A percentile compares a stretch with the other conserved stretches of the same genome.
phyloP scores from a whole-genome alignment of 1,140 invertebrate genomes.

The Drosophila navojoa region DNA sequence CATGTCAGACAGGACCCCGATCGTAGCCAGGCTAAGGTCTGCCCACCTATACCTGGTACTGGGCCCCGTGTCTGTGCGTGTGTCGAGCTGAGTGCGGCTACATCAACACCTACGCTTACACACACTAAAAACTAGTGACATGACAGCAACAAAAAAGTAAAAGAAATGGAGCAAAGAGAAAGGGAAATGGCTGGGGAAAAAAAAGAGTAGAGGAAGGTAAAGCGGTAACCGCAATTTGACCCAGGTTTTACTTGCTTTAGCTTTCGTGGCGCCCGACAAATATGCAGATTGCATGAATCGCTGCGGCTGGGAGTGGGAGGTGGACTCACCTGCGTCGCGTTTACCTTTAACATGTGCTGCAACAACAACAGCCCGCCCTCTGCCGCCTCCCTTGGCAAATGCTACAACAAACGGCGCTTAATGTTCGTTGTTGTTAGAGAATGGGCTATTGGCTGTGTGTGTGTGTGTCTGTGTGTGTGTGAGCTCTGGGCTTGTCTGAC shows the following conservation, averaged over 20 bases:
- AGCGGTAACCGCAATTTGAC: constrained; percentile 77
- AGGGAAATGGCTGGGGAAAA: constrained; percentile 8
- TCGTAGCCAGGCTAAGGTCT: constrained; percentile 30
- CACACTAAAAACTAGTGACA: constrained; percentile 26
- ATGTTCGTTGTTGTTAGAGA: constrained; percentile 41
- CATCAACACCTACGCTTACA: constrained; percentile 69
- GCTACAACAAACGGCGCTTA: constrained; percentile 62
- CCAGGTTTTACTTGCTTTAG: constrained; percentile 70
- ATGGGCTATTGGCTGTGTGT: constrained; percentile 3
- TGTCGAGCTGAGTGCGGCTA: constrained; percentile 48
- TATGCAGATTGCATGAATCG: constrained; percentile 72
- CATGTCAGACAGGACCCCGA: constrained; percentile 39
- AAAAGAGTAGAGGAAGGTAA: constrained; percentile 33
- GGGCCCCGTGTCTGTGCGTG: constrained; percentile 23
- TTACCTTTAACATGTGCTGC: constrained; percentile 74
- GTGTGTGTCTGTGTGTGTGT: constrained; percentile 8
- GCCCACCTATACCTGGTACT: constrained; percentile 44
- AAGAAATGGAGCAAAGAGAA: constrained; percentile 3
- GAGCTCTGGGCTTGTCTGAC: not conserved
- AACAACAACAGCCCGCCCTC: constrained; percentile 12
- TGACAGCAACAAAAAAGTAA: constrained; percentile 3
- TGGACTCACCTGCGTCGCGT: constrained; percentile 47
- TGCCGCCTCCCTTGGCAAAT: constrained; percentile 30
- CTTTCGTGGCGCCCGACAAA: constrained; percentile 74
- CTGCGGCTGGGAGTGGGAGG: constrained; percentile 1